Evolutionary conservation across 2,888 invertebrate species (phyloP).

Genomic region (Caenorhabditis sulstoni): DNA sequence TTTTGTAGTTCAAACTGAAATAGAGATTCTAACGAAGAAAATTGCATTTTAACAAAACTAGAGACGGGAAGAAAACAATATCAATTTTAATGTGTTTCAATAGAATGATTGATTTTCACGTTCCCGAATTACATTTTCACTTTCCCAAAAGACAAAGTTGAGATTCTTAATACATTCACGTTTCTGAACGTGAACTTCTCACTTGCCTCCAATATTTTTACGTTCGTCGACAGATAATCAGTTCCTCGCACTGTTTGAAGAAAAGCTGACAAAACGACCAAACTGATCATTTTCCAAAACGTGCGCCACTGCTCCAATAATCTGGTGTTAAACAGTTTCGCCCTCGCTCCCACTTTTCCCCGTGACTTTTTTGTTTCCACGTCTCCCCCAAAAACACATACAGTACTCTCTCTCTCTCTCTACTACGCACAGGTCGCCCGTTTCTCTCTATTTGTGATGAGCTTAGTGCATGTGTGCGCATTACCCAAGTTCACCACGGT

Average conservation of each 20-base stretch:
- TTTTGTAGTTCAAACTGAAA: no score
- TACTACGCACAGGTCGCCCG: conserved; percentile 46
- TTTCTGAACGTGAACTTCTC: conserved; percentile 22
- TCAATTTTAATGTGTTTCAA: no score
- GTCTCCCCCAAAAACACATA: conserved; percentile 54
- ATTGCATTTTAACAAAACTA: no score
- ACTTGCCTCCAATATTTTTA: conserved; percentile 42
- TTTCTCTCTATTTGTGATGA: conserved; percentile 59
- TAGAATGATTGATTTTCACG: no score
- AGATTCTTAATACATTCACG: background rate
- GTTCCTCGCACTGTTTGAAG: conserved; percentile 50
- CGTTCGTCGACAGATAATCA: conserved; percentile 45
- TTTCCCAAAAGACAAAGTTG: no score
- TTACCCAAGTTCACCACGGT: conserved; percentile 51
- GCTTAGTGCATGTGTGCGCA: conserved; percentile 61
- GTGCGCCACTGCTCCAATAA: conserved; percentile 56
- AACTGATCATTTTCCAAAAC: conserved; percentile 56
- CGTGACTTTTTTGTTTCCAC: conserved; percentile 42
- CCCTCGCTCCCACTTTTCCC: conserved; percentile 12
- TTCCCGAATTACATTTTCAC: no score
- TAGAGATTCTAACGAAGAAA: no score
- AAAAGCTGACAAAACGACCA: conserved; percentile 56
- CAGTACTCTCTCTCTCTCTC: conserved; percentile 50
- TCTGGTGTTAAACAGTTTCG: conserved; percentile 61
- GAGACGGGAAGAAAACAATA: no score